Base-by-base conservation (phyloP, 2,888 invertebrate genomes). In the Tetheella fluctuosa region DNA sequence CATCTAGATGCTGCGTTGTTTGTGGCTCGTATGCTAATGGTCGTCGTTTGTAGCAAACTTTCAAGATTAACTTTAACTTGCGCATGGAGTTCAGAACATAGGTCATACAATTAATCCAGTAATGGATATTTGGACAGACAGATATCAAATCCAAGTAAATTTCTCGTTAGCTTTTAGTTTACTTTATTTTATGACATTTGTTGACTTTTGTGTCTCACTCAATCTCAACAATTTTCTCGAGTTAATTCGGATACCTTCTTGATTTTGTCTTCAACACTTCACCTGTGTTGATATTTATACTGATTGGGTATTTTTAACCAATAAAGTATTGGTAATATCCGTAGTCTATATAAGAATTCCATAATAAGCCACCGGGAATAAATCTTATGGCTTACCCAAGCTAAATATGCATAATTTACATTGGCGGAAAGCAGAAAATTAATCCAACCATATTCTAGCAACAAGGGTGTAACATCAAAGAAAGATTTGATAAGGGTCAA, bases 401-500 rank as follows among this genome's bases (percentile, higher is more conserved):
- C 13, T 34, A 34, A 54, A 54, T 10, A 71, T 76, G 74, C 75
- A 75, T 79, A 81, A 84, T 81, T 81, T 76, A 78, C 71, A 76
- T 81, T 78, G 60, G 70, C 64, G 72, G 67, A 71, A 73, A 77
- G 71, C 73, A 75, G 77, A 79, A 81, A 83, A 81, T 83, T 82
- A 81, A 78, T 81, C 70, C 75, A 58, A 20, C 62, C 60, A 65
- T 73, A 63, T 61, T 62, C 34, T 34, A 13, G 69, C 68, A 68
- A 78, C 77, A 69, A 71, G 78, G 76, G 72, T 73, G 70, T 57
- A 71, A 70, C 73, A 77, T 80, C 77, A 81, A 81, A 80, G 80
- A 83, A 84, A 83, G 69, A 82, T 84, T 79, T 84, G 85, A 86
- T 79, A 74, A 84, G 86, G 86, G 86, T 86, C 83, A 80, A 74